Evolutionary conservation across 92 coral and sea anemone species (phyloP).

Genomic region (Parazoanthus atlanticus): DNA sequence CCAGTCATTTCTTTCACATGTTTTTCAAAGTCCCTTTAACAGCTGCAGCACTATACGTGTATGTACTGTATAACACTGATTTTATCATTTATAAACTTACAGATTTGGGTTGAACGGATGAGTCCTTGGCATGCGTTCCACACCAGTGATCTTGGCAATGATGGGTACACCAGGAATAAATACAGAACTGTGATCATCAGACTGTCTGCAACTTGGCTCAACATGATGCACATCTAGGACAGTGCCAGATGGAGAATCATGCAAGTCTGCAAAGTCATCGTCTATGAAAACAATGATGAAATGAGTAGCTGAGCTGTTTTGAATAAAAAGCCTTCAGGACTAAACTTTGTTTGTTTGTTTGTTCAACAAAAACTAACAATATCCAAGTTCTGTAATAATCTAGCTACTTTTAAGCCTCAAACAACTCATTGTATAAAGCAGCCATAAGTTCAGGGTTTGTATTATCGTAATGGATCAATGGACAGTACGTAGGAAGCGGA

Average conservation of each 20-base stretch:
- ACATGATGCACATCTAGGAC: slow-evolving; percentile 14
- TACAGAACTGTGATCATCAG: slow-evolving; percentile 2
- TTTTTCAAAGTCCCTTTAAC: too few species aligned
- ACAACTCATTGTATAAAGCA: too few species aligned
- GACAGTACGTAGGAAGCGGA: too few species aligned
- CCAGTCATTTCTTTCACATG: too few species aligned
- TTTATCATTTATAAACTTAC: slow-evolving; percentile 56
- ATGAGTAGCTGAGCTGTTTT: background rate
- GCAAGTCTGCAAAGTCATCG: background rate
- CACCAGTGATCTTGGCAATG: slow-evolving; percentile 72
- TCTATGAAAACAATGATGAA: slow-evolving; percentile 10
- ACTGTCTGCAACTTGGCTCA: background rate
- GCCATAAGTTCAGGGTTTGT: too few species aligned
- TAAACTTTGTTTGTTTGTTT: too few species aligned
- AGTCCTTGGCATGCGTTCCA: slow-evolving; percentile 86
- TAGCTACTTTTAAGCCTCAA: too few species aligned
- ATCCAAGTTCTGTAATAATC: too few species aligned
- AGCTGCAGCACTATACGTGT: too few species aligned
- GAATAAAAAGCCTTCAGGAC: background rate
- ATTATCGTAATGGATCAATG: too few species aligned
- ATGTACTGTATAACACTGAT: too few species aligned
- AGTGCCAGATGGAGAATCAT: slow-evolving; percentile 14
- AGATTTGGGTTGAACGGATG: slow-evolving; percentile 97
- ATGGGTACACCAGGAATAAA: slow-evolving; percentile 73
- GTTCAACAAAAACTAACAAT: too few species aligned